Evolutionary conservation across 2,797 vertebrate genomes (phyloP), one percentile per base, ranked within the genome.

Genomic region (Echiichthys vipera): DNA sequence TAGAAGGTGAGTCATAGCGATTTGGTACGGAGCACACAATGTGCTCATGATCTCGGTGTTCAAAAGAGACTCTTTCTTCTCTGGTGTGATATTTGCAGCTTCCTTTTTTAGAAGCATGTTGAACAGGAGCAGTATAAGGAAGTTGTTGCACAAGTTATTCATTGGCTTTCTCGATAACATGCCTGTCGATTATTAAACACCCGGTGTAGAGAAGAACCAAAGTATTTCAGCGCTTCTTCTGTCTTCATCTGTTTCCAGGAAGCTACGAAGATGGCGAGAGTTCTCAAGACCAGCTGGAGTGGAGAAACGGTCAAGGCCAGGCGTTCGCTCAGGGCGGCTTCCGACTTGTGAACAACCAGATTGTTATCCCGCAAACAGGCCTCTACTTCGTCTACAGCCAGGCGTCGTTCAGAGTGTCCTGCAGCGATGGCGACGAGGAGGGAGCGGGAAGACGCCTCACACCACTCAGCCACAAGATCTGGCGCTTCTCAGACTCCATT

Each of bases 381-480:
- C 88, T 94, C 3, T 95, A 93, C 91, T 95, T 95, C 3, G 88
- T 95, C 76, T 95, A 95, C 90, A 95, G 92, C 82, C 95, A 95
- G 86, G 94, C 86, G 0, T 95, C 94, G 0, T 95, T 94, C 83
- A 73, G 74, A 5, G 81, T 93, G 14, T 76, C 68, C 71, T 94
- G 94, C 56, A 27, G 29, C 1, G 43, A 53, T 0, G 55, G 22
- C 2, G 45, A 66, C 0, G 43, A 68, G 1, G 30, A 68, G 1
- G 24, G 15, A 0, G 17, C 9, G 0, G 69, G 15, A 0, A 29
- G 8, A 0, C 24, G 4, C 11, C 17, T 59, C 12, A 27, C 15
- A 0, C 73, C 89, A 2, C 78, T 94, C 55, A 94, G 90, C 78
- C 94, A 95, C 84, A 30, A 37, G 4, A 83, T 95, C 64, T 65